These are phyloP conservation scores for Stenchaetothrips biformis DNA, from an alignment of 2,888 invertebrate genomes.

Conservation along the genomic window DNA sequence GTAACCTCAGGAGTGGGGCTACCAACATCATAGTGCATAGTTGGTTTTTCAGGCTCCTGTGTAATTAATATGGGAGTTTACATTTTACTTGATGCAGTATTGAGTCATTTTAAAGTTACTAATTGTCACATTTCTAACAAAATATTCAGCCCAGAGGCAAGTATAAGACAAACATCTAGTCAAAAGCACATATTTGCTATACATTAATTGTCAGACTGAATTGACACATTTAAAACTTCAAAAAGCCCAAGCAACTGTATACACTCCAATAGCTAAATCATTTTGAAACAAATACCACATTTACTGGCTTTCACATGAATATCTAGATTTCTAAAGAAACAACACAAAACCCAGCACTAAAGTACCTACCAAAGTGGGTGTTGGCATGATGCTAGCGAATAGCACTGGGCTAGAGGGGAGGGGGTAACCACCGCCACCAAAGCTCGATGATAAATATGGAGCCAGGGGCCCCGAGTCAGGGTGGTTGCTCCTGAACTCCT, in stretches of 20 bases:
- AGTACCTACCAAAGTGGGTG: slow-evolving; percentile 41
- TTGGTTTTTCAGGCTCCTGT: slow-evolving; percentile 9
- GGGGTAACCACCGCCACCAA: slow-evolving; percentile 8
- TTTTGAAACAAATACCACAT: too few species aligned
- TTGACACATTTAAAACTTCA: neutral
- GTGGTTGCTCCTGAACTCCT: neutral
- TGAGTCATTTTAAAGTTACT: neutral
- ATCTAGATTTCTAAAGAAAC: neutral
- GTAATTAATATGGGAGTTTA: neutral
- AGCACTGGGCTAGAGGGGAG: slow-evolving; percentile 35
- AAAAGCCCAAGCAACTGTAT: neutral
- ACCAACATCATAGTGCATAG: neutral
- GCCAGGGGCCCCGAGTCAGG: neutral
- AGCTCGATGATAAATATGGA: slow-evolving; percentile 3
- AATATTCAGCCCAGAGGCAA: neutral
- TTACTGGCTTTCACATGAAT: too few species aligned
- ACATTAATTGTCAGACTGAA: too few species aligned
- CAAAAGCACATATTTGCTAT: too few species aligned
- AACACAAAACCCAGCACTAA: slow-evolving; percentile 4
- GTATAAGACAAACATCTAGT: neutral
- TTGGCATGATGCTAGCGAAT: slow-evolving; percentile 37
- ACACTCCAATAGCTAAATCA: neutral
- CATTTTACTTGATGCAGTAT: neutral
- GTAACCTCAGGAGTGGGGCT: slow-evolving; percentile 2
- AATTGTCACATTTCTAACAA: neutral